Conservation (phyloP, 64 coral and sea anemone species). For the Dendronephthya gigantea region DNA sequence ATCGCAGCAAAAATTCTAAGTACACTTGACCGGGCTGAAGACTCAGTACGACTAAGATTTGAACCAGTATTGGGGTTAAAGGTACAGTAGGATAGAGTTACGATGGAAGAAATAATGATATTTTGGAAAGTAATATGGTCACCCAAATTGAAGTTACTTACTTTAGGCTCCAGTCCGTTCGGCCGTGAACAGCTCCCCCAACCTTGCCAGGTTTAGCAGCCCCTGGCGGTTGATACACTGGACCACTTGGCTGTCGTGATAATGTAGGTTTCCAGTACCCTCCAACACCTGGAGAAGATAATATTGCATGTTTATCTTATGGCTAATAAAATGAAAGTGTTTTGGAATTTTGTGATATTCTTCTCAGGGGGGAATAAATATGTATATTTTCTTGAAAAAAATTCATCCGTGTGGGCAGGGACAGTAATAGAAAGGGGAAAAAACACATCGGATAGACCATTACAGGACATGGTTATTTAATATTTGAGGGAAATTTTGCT, state of each 20-base stretch:
- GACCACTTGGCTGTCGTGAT: conserved; percentile 58
- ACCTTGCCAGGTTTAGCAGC: conserved; percentile 35
- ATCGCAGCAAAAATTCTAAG: no score
- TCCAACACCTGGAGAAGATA: conserved; percentile 33
- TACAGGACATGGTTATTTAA: not conserved
- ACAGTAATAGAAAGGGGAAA: not conserved
- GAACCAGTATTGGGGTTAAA: no score
- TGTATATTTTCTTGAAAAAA: no score
- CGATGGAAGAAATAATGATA: no score
- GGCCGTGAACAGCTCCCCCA: conserved; percentile 39
- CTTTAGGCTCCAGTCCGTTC: conserved; percentile 87
- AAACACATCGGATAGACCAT: not conserved
- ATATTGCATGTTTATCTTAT: not conserved
- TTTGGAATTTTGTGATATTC: not conserved
- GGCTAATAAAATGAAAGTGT: not conserved
- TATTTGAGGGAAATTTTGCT: not conserved
- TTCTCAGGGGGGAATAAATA: no score
- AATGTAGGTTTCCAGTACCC: conserved; percentile 56
- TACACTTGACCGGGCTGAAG: no score
- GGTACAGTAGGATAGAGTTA: no score
- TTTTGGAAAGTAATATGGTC: not conserved
- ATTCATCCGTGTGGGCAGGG: no score
- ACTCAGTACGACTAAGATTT: no score
- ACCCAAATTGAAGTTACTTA: not conserved
- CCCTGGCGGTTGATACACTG: conserved; percentile 70